Evolutionary conservation across 2,113 vertebrate genomes (phyloP).

Genomic region (Pteruthius melanotis): DNA sequence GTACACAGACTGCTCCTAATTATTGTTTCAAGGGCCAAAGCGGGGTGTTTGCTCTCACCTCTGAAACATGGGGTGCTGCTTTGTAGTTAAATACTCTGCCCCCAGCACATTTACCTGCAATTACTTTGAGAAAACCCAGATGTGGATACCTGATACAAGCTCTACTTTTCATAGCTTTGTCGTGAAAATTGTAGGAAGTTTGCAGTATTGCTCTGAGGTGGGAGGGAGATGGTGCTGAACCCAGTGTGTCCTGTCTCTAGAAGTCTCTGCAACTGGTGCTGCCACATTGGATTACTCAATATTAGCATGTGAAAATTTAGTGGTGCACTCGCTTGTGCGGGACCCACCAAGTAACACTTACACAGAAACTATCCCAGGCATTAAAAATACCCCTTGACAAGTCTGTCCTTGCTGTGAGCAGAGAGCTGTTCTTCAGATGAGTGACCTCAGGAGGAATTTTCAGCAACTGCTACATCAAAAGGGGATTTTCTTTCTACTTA

Average conservation of each 20-base stretch:
- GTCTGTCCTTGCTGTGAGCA: background rate
- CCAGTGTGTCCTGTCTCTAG: background rate
- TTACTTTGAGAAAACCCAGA: constrained; percentile 1
- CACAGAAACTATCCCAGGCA: background rate
- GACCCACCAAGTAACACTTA: background rate
- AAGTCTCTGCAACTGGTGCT: background rate
- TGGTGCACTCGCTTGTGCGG: background rate
- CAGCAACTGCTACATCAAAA: constrained; percentile 54
- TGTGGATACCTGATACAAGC: background rate
- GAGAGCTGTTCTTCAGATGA: background rate
- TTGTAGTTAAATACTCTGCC: background rate
- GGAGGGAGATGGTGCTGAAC: background rate
- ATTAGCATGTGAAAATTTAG: background rate
- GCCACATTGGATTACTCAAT: background rate
- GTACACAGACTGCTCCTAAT: background rate
- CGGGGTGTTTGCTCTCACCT: background rate
- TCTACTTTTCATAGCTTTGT: background rate
- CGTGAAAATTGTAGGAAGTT: background rate
- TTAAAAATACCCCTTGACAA: background rate
- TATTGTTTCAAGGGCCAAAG: background rate
- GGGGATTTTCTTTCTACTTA: background rate
- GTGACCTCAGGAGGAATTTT: constrained; percentile 49
- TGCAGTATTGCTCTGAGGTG: background rate
- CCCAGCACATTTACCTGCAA: background rate
- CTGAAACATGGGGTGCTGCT: background rate